Conservation (phyloP, 2,888 invertebrate species). For the Scaptomyza parva region DNA sequence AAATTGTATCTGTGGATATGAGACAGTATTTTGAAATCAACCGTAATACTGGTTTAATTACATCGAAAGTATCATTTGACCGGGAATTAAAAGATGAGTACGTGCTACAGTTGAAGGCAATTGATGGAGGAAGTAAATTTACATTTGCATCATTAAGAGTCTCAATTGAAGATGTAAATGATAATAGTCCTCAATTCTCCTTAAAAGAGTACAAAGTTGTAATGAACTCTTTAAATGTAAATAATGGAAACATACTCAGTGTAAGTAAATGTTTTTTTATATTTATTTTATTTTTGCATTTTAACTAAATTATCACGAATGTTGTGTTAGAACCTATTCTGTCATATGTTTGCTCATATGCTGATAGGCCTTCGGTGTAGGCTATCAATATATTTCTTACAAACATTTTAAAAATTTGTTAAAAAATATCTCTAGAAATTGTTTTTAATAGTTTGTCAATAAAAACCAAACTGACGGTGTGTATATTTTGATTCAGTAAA, state of each 20-base stretch:
- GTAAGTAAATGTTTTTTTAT: slow-evolving; percentile 81
- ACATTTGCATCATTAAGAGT: slow-evolving; percentile 92
- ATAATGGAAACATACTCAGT: slow-evolving; percentile 87
- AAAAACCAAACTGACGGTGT: too few species aligned
- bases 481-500: too few species aligned
- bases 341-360: too few species aligned
- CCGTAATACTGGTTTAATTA: slow-evolving; percentile 89
- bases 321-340: too few species aligned
- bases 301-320: background rate
- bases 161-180: slow-evolving; percentile 93
- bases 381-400: too few species aligned
- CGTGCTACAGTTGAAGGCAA: slow-evolving; percentile 92
- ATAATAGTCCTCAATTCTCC: slow-evolving; percentile 92
- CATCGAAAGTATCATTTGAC: slow-evolving; percentile 89
- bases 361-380: too few species aligned
- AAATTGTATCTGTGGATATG: slow-evolving; percentile 90
- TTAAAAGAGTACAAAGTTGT: slow-evolving; percentile 91
- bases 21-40: slow-evolving; percentile 91
- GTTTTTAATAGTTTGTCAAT: too few species aligned
- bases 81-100: slow-evolving; percentile 89
- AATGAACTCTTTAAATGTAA: slow-evolving; percentile 87
- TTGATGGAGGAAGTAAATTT: slow-evolving; percentile 92
- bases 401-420: too few species aligned
- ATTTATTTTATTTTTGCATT: background rate
- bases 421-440: too few species aligned